These are phyloP conservation scores for Salticus scenicus DNA, from an alignment of 2,888 invertebrate genomes.

Conservation along the genomic window DNA sequence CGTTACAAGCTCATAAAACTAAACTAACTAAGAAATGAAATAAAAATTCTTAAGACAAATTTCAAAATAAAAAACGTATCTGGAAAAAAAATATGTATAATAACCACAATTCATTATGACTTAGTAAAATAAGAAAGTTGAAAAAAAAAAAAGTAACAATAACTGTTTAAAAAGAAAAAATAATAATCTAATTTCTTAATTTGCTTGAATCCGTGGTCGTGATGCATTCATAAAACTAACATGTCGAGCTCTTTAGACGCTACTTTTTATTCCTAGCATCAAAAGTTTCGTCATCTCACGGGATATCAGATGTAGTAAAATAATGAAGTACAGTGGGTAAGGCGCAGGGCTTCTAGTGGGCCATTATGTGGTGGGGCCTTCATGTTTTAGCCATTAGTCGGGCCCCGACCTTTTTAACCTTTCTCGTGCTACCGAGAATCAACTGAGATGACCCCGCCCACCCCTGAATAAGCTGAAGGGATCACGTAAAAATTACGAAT, in stretches of 20 bases:
- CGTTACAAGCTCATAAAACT: no score
- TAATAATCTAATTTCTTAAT: slow-evolving; percentile 59
- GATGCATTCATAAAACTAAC: slow-evolving; percentile 64
- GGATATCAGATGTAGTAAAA: slow-evolving; percentile 5
- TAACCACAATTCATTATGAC: no score
- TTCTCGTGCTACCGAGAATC: slow-evolving; percentile 62
- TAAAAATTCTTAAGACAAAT: no score
- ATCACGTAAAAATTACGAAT: background rate
- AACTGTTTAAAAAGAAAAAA: no score
- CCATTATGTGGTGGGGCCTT: slow-evolving; percentile 38
- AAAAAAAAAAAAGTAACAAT: no score
- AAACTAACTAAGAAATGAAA: no score
- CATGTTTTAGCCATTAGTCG: slow-evolving; percentile 68
- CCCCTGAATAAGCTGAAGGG: slow-evolving; percentile 27
- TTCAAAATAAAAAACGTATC: no score
- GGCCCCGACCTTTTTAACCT: slow-evolving; percentile 63
- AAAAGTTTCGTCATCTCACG: background rate
- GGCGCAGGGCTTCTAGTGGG: slow-evolving; percentile 33
- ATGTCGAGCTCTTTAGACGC: background rate
- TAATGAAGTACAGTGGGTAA: background rate
- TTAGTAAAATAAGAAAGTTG: no score
- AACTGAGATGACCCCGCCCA: slow-evolving; percentile 64
- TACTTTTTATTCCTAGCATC: no score
- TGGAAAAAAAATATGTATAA: no score
- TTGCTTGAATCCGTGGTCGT: slow-evolving; percentile 46